A percentile compares a stretch with the other conserved stretches of the same genome.
Conservation (phyloP, 2,113 vertebrate genomes). For the Thryonomys swinderianus region DNA sequence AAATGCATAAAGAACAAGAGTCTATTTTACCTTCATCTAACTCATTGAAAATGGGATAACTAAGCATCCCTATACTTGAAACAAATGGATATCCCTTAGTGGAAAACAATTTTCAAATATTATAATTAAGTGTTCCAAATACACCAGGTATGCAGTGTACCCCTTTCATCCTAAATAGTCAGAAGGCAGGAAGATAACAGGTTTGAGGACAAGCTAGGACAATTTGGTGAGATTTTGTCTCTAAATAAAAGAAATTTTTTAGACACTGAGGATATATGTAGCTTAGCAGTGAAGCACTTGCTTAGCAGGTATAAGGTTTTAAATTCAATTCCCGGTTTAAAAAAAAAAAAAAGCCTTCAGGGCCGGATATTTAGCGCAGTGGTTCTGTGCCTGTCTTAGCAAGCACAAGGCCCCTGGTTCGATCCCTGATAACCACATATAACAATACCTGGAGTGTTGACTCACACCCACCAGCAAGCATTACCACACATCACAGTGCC, state of each 20-base stretch:
- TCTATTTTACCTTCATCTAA: neutral
- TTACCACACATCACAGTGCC: too few species aligned
- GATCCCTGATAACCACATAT: too few species aligned
- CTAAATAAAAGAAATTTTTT: neutral
- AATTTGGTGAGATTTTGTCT: neutral
- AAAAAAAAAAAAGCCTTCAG: neutral
- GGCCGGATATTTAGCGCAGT: too few species aligned
- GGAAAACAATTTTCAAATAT: constrained; percentile 11
- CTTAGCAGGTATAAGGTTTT: neutral
- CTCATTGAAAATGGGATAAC: neutral
- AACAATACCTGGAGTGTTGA: too few species aligned
- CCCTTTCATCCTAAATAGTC: neutral
- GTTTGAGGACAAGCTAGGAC: neutral
- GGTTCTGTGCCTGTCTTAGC: too few species aligned
- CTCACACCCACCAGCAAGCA: too few species aligned
- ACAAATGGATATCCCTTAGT: neutral
- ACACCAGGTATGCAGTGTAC: neutral
- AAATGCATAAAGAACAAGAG: constrained; percentile 13
- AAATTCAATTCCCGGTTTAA: neutral
- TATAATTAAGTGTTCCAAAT: neutral
- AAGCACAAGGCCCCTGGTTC: too few species aligned
- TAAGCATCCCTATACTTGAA: neutral
- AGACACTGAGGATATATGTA: neutral
- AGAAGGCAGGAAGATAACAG: neutral
- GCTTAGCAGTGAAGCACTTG: neutral